Conservation (phyloP, 2,113 vertebrate species). For the Neoarius graeffei region DNA sequence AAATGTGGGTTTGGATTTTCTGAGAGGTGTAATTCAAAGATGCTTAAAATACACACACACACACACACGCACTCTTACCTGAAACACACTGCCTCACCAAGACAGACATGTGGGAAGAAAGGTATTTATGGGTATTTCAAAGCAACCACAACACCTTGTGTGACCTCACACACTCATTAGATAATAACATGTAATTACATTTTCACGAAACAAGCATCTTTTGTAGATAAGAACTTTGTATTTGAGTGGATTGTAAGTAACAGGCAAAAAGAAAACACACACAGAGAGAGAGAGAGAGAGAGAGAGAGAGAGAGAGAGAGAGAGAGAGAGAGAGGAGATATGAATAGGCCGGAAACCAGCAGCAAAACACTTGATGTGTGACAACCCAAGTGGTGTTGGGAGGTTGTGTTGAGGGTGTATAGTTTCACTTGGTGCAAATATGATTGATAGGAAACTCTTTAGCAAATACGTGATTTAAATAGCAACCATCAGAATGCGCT, state of each 20-base stretch:
- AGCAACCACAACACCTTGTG: conserved; percentile 49
- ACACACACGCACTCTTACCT: conserved; percentile 79
- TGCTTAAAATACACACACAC: conserved; percentile 24
- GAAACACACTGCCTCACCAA: conserved; percentile 77
- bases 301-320: background rate
- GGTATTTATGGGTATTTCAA: conserved; percentile 61
- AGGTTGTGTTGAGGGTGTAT: conserved; percentile 55
- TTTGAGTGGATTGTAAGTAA: background rate
- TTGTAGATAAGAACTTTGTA: background rate
- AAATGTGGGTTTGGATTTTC: conserved; percentile 9
- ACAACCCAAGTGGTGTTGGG: conserved; percentile 71
- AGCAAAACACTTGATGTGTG: conserved; percentile 59
- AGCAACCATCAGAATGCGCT: conserved; percentile 28
- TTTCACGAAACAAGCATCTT: conserved; percentile 10
- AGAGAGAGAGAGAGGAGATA: background rate
- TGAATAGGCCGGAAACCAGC: conserved; percentile 70
- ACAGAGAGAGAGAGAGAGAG: background rate
- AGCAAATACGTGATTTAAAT: conserved; percentile 66
- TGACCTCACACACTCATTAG: conserved; percentile 16
- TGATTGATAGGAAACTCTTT: conserved; percentile 63
- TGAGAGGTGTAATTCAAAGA: conserved; percentile 30
- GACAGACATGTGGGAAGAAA: conserved; percentile 85
- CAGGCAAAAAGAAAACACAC: background rate
- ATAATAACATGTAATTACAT: background rate
- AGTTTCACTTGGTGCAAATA: conserved; percentile 62